Conservation (phyloP, 2,888 invertebrate species). For the Diaprepes abbreviatus region DNA sequence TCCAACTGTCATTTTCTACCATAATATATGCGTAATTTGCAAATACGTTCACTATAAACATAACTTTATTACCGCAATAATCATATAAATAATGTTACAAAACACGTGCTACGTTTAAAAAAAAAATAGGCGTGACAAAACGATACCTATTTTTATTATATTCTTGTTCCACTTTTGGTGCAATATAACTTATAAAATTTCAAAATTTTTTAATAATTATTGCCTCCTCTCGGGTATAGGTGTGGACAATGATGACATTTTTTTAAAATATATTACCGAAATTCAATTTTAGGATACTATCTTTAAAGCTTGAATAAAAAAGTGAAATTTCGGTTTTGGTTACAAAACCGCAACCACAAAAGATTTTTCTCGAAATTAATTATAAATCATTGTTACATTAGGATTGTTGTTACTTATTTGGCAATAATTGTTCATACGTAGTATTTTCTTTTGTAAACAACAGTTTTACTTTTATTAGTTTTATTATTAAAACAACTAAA, state of each 20-base stretch:
- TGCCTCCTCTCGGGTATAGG: not conserved
- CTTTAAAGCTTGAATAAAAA: slow-evolving; percentile 11
- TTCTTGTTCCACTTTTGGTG: slow-evolving; percentile 26
- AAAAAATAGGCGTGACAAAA: slow-evolving; percentile 25
- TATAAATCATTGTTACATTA: slow-evolving; percentile 5
- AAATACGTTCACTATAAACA: too few species aligned
- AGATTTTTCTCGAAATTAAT: slow-evolving; percentile 12
- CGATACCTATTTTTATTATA: slow-evolving; percentile 22
- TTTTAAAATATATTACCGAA: slow-evolving; percentile 5
- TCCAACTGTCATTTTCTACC: too few species aligned
- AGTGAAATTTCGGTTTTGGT: slow-evolving; percentile 7
- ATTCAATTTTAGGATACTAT: slow-evolving; percentile 10
- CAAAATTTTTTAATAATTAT: slow-evolving; percentile 24
- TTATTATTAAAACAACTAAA: slow-evolving; percentile 2
- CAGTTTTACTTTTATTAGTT: not conserved
- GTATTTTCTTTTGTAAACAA: not conserved
- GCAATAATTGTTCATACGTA: slow-evolving; percentile 1
- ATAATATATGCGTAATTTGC: too few species aligned
- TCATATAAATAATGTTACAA: slow-evolving; percentile 10
- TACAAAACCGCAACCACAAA: slow-evolving; percentile 5
- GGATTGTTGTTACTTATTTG: not conserved
- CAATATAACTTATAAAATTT: slow-evolving; percentile 20
- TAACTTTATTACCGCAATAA: not conserved
- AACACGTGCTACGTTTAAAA: not conserved
- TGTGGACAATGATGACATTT: slow-evolving; percentile 14